phyloP scores from a whole-genome alignment of 2,113 vertebrate species.

The Mugil cephalus region DNA sequence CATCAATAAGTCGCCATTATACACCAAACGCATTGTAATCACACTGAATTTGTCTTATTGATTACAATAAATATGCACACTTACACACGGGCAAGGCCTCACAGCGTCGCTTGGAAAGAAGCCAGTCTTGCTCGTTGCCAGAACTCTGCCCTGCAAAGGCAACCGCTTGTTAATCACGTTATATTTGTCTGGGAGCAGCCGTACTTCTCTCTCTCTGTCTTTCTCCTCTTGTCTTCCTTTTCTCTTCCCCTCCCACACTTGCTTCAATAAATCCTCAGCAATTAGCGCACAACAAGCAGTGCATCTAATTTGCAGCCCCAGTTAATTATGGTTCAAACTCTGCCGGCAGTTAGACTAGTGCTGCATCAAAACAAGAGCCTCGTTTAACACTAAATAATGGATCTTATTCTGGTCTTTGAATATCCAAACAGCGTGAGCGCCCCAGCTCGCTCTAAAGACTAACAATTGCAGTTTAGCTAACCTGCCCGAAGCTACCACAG shows the following conservation, averaged over 20 bases:
- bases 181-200: slow-evolving; percentile 72
- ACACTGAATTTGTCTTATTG: slow-evolving; percentile 61
- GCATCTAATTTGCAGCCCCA: slow-evolving; percentile 79
- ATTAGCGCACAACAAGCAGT: slow-evolving; percentile 82
- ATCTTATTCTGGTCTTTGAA: slow-evolving; percentile 72
- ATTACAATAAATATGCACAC: slow-evolving; percentile 77
- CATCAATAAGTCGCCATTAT: slow-evolving; percentile 68
- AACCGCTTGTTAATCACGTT: slow-evolving; percentile 73
- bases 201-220: slow-evolving; percentile 22
- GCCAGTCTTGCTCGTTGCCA: slow-evolving; percentile 90
- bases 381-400: slow-evolving; percentile 79
- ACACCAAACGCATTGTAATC: slow-evolving; percentile 64
- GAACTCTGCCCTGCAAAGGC: slow-evolving; percentile 89
- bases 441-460: slow-evolving; percentile 31
- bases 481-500: slow-evolving; percentile 42
- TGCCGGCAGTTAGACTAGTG: slow-evolving; percentile 78
- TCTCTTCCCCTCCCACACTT: slow-evolving; percentile 56
- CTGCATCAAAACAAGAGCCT: slow-evolving; percentile 77
- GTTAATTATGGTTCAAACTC: slow-evolving; percentile 82
- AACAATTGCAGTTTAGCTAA: slow-evolving; percentile 56
- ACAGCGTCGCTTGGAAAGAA: slow-evolving; percentile 95
- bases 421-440: slow-evolving; percentile 61
- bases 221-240: slow-evolving; percentile 6
- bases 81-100: slow-evolving; percentile 95
- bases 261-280: slow-evolving; percentile 80